Evolutionary conservation across 1,140 invertebrate genomes (phyloP).

Genomic region (Heliconius nattereri): DNA sequence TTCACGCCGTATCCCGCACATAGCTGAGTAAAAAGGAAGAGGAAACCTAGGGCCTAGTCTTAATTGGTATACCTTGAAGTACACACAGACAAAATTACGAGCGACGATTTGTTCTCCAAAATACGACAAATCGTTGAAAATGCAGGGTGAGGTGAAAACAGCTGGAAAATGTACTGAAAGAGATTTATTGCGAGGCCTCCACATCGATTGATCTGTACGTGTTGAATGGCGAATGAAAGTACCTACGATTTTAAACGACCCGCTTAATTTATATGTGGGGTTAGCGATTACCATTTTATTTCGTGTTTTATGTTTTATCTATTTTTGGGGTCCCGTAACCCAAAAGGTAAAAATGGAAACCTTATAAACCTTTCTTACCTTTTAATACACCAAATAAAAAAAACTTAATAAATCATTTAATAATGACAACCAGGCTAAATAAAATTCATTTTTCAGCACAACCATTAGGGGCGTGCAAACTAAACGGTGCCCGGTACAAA

Average conservation of each 20-base stretch:
- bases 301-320: neutral
- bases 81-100: too few species aligned
- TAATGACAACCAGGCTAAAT: neutral
- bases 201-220: constrained; percentile 54
- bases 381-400: too few species aligned
- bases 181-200: constrained; percentile 59
- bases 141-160: constrained; percentile 55
- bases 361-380: too few species aligned
- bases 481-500: constrained; percentile 14
- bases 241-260: neutral
- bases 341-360: too few species aligned
- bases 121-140: constrained; percentile 49
- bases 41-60: too few species aligned
- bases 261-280: neutral
- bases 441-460: constrained; percentile 51
- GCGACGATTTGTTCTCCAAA: neutral
- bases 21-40: too few species aligned
- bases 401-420: too few species aligned
- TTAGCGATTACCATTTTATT: neutral
- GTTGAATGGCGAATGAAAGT: constrained; percentile 2
- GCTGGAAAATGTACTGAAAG: constrained; percentile 59
- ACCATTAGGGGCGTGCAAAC: constrained; percentile 39
- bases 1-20: too few species aligned
- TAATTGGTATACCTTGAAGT: too few species aligned
- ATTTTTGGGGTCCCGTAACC: too few species aligned